phyloP scores from a whole-genome alignment of 2,113 vertebrate genomes.

The Eptesicus fuscus region DNA sequence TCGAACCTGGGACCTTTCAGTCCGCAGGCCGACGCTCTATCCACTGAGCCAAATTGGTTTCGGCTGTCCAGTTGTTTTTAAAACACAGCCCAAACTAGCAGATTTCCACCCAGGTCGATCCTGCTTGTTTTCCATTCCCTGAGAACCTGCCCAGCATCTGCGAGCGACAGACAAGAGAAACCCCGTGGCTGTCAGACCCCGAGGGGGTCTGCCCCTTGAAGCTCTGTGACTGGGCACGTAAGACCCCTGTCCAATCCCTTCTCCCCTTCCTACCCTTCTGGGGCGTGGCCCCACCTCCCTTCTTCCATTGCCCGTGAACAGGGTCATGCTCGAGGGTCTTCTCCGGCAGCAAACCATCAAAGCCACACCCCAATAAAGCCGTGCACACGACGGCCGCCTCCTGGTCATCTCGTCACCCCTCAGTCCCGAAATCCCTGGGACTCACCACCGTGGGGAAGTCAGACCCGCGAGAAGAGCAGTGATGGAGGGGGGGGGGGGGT shows the following conservation, averaged over 20 bases:
- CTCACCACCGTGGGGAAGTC: too few species aligned
- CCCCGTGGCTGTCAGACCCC: background rate
- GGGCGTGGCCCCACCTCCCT: too few species aligned
- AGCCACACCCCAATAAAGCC: background rate
- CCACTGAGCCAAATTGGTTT: too few species aligned
- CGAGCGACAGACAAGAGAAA: background rate
- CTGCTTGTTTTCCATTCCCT: background rate
- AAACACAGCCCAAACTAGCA: background rate
- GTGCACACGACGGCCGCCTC: fast-evolving
- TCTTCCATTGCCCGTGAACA: background rate
- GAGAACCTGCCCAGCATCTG: background rate
- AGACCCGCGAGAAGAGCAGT: fast-evolving
- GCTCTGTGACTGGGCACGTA: background rate
- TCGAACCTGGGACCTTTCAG: too few species aligned
- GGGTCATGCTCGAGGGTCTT: background rate
- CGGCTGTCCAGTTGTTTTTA: background rate
- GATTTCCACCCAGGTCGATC: background rate
- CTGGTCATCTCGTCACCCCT: background rate
- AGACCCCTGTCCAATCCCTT: background rate
- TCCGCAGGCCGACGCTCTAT: too few species aligned
- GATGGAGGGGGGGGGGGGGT: background rate
- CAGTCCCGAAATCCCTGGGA: background rate
- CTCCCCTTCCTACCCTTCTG: background rate
- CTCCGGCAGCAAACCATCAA: background rate
- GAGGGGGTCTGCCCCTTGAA: background rate